Evolutionary conservation across 2,113 vertebrate species (phyloP).

Genomic region (Cebus imitator): DNA sequence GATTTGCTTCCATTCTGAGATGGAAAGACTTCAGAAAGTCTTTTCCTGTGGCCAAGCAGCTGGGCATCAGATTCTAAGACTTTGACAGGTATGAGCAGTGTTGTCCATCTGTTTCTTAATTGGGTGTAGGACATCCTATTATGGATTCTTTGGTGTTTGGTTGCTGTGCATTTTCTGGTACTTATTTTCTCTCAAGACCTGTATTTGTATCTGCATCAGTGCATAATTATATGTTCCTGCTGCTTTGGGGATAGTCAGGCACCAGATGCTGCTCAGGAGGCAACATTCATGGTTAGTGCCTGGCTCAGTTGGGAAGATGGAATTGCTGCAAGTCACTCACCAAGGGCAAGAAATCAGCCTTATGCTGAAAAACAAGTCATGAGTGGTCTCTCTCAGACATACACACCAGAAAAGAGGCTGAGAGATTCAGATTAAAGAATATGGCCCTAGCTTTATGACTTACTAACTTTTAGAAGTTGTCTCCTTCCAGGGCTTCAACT

Average conservation of each 20-base stretch:
- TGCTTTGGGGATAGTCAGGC: neutral
- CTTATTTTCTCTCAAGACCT: neutral
- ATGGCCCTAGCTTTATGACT: neutral
- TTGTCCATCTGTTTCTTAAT: neutral
- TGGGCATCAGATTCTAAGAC: neutral
- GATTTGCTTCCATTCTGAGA: neutral
- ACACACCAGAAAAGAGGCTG: neutral
- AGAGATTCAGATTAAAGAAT: neutral
- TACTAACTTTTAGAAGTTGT: neutral
- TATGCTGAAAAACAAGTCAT: neutral
- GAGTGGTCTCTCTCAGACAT: neutral
- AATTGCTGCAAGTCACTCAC: neutral
- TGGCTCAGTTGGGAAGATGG: neutral
- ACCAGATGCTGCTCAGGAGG: neutral
- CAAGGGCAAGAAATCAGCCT: neutral
- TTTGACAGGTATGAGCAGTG: neutral
- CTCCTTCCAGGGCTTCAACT: neutral
- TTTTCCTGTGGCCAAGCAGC: neutral
- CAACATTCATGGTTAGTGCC: neutral
- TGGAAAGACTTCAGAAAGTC: neutral
- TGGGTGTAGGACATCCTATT: neutral
- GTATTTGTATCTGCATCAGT: neutral
- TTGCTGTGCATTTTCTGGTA: no score
- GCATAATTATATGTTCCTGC: neutral
- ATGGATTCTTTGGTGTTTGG: neutral